Base-by-base conservation (phyloP, 2,888 invertebrate species). In the Oscheius sp. region DNA sequence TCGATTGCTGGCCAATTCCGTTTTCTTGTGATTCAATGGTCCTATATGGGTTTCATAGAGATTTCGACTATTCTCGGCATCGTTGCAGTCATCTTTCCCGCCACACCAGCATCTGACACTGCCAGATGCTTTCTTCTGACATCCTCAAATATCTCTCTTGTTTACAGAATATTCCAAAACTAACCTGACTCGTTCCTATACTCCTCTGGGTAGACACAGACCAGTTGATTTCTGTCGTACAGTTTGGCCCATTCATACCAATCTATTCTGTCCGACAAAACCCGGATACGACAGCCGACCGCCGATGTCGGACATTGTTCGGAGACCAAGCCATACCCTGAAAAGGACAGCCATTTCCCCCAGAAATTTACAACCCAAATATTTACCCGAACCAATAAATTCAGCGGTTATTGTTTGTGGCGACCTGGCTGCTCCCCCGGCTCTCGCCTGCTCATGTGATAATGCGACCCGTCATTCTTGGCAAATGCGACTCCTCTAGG, bases 71-170 rank as follows among this genome's bases (percentile, higher is more conserved):
- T 75, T 81, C 69, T 81, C 81, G 25, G 81, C 79, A 66, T 79
- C 77, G 23, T 79, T 81, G 58, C 79, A 81, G 53, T 79, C 77
- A n/a, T 75, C 73, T 13, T 73, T 73, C 12, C 78, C 79, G 9
- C 81, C 81, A 70, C 79, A 81, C 81, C 81, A 81, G 53, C 81
- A 81, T 27, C 81, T 75, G 12, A 81, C 72, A 64, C 75, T 77
- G 70, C 81, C 81, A 6, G 79, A 76, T 12, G 78, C 74, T 70
- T 81, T 81, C 29, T 76, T 63, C 72, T 76, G 74, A 56, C 81
- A 81, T 1, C 81, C 81, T 81, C 68, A 16, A n/a, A n/a, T n/a
- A 74, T 27, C 35, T 3, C 5, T 9, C 35, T 6, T 35, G 35
- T 9, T 35, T 6, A 3, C 3, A 35, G 35, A 9, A 35, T 3